Percentiles rank a stretch among this genome's conserved stretches.
phyloP scores from a whole-genome alignment of 2,113 vertebrate species.

The Crotophaga sulcirostris region DNA sequence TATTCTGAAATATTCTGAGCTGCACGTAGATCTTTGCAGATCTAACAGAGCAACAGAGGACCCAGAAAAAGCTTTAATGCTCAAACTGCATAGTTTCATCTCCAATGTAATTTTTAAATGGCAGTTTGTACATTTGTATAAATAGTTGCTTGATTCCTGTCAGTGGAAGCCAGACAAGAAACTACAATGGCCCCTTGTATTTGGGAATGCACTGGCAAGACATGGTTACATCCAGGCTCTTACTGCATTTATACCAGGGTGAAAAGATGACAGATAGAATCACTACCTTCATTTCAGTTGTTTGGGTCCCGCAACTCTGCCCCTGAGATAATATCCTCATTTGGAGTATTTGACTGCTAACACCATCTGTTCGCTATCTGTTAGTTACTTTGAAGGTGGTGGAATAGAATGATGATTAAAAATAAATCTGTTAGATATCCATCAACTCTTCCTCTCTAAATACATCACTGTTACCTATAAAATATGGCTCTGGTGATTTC shows the following conservation, averaged over 20 bases:
- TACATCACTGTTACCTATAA: not conserved
- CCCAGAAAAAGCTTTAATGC: not conserved
- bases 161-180: not conserved
- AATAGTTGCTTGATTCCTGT: not conserved
- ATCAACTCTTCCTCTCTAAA: not conserved
- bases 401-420: not conserved
- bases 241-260: not conserved
- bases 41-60: not conserved
- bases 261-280: not conserved
- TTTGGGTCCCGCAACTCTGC: not conserved
- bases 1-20: not conserved
- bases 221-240: not conserved
- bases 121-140: not conserved
- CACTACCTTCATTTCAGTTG: not conserved
- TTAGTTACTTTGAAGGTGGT: not conserved
- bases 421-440: not conserved
- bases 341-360: not conserved
- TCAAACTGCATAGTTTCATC: not conserved
- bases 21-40: not conserved
- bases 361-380: not conserved
- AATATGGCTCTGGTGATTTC: slow-evolving; percentile 46
- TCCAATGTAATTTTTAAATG: not conserved
- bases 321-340: not conserved
- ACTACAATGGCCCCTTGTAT: not conserved
- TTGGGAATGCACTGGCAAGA: not conserved